These are phyloP conservation scores for Notolepis coatsorum DNA, from an alignment of 2,797 vertebrate genomes.

Conservation along the genomic window DNA sequence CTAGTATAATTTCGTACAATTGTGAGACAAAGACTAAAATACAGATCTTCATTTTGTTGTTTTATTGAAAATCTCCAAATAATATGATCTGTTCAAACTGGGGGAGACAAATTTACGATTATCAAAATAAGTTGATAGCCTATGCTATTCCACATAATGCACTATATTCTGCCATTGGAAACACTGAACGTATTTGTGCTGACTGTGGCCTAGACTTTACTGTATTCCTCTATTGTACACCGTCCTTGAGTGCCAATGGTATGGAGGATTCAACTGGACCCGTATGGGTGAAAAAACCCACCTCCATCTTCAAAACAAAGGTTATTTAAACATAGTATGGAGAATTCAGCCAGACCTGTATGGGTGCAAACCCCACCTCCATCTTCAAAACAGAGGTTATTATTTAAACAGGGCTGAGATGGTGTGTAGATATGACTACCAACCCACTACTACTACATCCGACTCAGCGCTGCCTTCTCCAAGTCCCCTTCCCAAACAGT, in stretches of 20 bases:
- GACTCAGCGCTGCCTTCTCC: constrained; percentile 15
- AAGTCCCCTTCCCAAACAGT: constrained; percentile 44
- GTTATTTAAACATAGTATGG: neutral
- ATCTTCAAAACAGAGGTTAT: constrained; percentile 4
- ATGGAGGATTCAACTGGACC: neutral
- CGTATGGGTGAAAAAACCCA: neutral
- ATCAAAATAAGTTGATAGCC: too few relatives aligned
- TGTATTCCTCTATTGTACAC: neutral
- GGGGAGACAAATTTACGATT: too few relatives aligned
- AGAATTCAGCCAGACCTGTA: neutral
- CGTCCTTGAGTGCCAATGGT: neutral
- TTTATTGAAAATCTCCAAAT: too few relatives aligned
- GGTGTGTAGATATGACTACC: constrained; percentile 14
- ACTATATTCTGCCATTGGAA: too few relatives aligned
- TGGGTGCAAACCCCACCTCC: neutral
- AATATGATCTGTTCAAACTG: too few relatives aligned
- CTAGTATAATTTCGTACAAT: neutral
- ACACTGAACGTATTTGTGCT: too few relatives aligned
- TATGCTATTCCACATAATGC: too few relatives aligned
- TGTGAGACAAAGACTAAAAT: neutral
- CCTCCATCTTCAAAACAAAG: neutral
- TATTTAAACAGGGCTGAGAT: constrained; percentile 22
- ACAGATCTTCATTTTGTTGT: constrained; percentile 5
- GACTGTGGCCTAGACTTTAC: too few relatives aligned
- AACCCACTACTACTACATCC: constrained; percentile 11